These are phyloP conservation scores for Tetrao urogallus DNA, from an alignment of 2,113 vertebrate species.

Conservation along the genomic window DNA sequence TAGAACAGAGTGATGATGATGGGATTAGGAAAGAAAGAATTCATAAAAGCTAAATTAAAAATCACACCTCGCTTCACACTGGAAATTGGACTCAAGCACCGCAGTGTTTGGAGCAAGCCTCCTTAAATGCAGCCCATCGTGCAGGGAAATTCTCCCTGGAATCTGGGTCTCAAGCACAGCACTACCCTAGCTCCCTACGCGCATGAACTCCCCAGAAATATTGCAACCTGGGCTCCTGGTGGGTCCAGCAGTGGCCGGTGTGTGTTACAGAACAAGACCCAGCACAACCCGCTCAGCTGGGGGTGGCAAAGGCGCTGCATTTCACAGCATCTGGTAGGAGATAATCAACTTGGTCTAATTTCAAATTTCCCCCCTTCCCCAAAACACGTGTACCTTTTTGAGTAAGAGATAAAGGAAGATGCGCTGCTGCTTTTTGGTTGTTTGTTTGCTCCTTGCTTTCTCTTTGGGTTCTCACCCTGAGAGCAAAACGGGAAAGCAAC, in stretches of 20 bases:
- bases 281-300: not conserved
- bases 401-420: not conserved
- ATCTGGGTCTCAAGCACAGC: not conserved
- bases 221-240: not conserved
- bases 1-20: not conserved
- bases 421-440: not conserved
- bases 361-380: not conserved
- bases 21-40: not conserved
- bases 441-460: not conserved
- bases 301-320: not conserved
- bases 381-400: not conserved
- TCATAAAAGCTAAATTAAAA: slow-evolving; percentile 48
- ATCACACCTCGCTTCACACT: slow-evolving; percentile 44
- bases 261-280: not conserved
- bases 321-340: not conserved
- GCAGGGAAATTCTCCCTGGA: slow-evolving; percentile 26
- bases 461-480: not conserved
- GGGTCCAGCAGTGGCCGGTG: not conserved
- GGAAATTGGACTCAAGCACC: not conserved
- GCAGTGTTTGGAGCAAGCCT: not conserved
- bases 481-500: not conserved
- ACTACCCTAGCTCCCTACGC: not conserved
- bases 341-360: not conserved
- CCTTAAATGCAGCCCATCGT: slow-evolving; percentile 28
- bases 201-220: slow-evolving; percentile 6